phyloP scores from a whole-genome alignment of 2,888 invertebrate genomes.

The Agonopterix subpropinquella region DNA sequence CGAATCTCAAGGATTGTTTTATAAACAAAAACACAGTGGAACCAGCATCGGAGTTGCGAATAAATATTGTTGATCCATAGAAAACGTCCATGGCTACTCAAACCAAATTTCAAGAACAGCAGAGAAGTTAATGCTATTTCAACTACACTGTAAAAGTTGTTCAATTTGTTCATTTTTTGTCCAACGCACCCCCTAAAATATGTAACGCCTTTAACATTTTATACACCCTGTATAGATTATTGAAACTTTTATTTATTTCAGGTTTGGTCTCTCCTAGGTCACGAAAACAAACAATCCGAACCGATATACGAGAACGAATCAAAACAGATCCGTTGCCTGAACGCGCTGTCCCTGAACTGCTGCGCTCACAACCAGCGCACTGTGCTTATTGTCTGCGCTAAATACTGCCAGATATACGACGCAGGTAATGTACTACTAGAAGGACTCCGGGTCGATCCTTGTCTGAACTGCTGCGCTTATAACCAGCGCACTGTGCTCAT shows the following conservation, averaged over 20 bases:
- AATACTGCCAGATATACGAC: conserved; percentile 95
- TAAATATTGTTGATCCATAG: too few species aligned
- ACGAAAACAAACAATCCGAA: conserved; percentile 90
- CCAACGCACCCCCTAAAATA: too few species aligned
- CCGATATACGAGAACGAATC: conserved; percentile 98
- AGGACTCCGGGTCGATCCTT: conserved; percentile 97
- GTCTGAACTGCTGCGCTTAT: conserved; percentile 94
- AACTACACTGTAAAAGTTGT: too few species aligned
- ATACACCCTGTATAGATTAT: background rate
- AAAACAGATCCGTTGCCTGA: conserved; percentile 95
- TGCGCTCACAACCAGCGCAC: conserved; percentile 97
- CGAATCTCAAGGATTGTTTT: too few species aligned
- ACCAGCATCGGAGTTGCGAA: too few species aligned
- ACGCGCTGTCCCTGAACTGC: conserved; percentile 94
- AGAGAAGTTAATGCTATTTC: too few species aligned
- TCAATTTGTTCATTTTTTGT: too few species aligned
- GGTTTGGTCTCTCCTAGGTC: conserved; percentile 95
- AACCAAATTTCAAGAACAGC: too few species aligned
- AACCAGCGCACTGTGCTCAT: conserved; percentile 98
- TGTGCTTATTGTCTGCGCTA: conserved; percentile 96
- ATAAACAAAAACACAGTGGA: too few species aligned
- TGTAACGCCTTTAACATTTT: too few species aligned
- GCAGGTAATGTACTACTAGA: conserved; percentile 87
- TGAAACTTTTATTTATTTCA: conserved; percentile 14
- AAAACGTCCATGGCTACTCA: too few species aligned